A percentile compares a stretch with the other conserved stretches of the same genome.
Evolutionary conservation across 1,140 invertebrate species (phyloP).

Genomic region (Papilio machaon): DNA sequence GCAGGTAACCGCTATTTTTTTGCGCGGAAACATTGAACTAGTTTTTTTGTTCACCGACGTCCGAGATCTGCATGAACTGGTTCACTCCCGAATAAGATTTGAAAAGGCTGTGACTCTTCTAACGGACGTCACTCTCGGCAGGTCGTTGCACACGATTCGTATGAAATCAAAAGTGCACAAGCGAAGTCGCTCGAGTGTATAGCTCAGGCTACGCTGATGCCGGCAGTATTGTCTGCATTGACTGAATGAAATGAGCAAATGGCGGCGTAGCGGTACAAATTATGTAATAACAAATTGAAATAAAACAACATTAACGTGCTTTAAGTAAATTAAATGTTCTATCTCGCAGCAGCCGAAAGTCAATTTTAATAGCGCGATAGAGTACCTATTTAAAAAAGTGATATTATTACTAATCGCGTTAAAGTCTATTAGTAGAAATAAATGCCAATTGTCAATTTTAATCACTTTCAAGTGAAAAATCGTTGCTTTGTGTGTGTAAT

Average conservation of each 20-base stretch:
- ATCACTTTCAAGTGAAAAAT: background rate
- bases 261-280: background rate
- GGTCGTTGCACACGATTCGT: conserved; percentile 50
- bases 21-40: conserved; percentile 57
- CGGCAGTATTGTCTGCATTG: background rate
- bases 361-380: background rate
- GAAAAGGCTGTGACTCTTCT: conserved; percentile 55
- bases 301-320: background rate
- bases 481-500: too few species aligned
- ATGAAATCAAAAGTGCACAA: conserved; percentile 70
- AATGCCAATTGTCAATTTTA: background rate
- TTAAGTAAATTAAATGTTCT: background rate
- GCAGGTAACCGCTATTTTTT: conserved; percentile 7
- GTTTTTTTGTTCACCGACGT: conserved; percentile 57
- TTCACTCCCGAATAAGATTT: conserved; percentile 51
- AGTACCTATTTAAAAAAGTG: background rate
- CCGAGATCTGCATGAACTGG: conserved; percentile 51
- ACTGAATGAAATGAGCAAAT: background rate
- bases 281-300: background rate
- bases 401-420: background rate
- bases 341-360: background rate
- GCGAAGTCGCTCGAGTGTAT: conserved; percentile 46
- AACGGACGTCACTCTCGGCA: conserved; percentile 55
- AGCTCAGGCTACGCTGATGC: background rate
- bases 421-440: background rate